Evolutionary conservation across 1,140 invertebrate species (phyloP).

Genomic region (Drosophila elegans): DNA sequence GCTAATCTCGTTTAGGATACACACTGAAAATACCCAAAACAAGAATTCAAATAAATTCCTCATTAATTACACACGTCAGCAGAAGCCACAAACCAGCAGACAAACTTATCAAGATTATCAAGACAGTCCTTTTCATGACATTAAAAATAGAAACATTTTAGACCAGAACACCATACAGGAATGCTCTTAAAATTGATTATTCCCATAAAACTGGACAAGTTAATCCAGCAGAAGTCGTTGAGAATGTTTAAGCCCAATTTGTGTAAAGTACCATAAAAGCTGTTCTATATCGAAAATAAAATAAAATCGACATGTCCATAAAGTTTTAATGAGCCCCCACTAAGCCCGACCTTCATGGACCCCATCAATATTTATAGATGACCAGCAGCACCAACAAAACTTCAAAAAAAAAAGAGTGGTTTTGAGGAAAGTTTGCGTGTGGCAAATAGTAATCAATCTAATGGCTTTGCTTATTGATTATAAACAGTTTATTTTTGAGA

Average conservation of each 20-base stretch:
- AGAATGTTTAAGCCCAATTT: slow-evolving; percentile 13
- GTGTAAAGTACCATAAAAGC: slow-evolving; percentile 42
- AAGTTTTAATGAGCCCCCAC: slow-evolving; percentile 41
- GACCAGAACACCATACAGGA: slow-evolving; percentile 27
- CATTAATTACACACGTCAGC: slow-evolving; percentile 46
- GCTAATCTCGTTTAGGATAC: slow-evolving; percentile 38
- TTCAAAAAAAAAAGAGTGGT: slow-evolving; percentile 25
- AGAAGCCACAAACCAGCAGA: slow-evolving; percentile 16
- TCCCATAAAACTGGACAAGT: slow-evolving; percentile 26
- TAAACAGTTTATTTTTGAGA: slow-evolving; percentile 66
- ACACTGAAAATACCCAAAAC: slow-evolving; percentile 37
- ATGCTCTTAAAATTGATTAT: slow-evolving; percentile 33
- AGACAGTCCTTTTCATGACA: slow-evolving; percentile 12
- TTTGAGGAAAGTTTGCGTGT: slow-evolving; percentile 56
- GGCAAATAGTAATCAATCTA: slow-evolving; percentile 58
- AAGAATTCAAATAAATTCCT: slow-evolving; percentile 41
- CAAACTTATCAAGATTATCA: slow-evolving; percentile 5
- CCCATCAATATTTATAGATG: slow-evolving; percentile 49
- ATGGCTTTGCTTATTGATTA: slow-evolving; percentile 42
- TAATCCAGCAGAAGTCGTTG: slow-evolving; percentile 39
- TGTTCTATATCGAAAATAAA: slow-evolving; percentile 41
- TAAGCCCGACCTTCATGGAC: slow-evolving; percentile 29
- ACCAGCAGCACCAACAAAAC: slow-evolving; percentile 28
- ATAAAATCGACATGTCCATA: slow-evolving; percentile 30
- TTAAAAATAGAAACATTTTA: slow-evolving; percentile 14